Conservation (phyloP, 2,113 vertebrate species). For the Cinclus cinclus region DNA sequence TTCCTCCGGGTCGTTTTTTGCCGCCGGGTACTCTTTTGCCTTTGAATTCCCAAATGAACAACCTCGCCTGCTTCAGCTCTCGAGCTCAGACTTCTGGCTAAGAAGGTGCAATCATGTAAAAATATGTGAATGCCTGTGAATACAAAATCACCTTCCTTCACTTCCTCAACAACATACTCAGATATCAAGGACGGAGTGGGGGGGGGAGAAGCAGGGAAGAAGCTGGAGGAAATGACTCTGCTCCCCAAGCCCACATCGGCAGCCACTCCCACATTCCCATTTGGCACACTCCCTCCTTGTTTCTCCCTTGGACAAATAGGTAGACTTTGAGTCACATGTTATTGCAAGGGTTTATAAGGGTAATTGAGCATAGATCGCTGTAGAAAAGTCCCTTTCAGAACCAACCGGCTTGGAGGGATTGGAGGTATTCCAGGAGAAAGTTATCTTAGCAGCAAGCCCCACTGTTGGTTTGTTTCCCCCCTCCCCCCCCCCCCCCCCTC, state of each 20-base stretch:
- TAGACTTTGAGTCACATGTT: conserved; percentile 49
- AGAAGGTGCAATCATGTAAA: neutral
- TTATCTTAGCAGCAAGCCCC: neutral
- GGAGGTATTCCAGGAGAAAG: neutral
- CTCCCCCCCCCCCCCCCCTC: neutral
- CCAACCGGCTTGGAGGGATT: neutral
- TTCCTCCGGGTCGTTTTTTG: neutral
- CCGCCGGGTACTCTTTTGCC: neutral
- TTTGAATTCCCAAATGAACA: neutral
- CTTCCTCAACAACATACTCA: neutral
- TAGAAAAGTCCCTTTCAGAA: conserved; percentile 17
- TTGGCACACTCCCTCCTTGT: conserved; percentile 10
- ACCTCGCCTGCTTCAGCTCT: neutral
- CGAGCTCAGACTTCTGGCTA: neutral
- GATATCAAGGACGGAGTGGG: neutral
- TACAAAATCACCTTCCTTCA: neutral
- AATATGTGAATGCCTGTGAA: neutral
- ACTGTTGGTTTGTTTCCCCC: neutral
- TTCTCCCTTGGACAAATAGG: conserved; percentile 22
- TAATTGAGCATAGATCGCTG: neutral
- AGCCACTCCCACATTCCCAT: conserved; percentile 45
- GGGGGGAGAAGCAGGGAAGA: neutral
- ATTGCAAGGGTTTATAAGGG: conserved; percentile 21
- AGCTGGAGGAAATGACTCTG: neutral
- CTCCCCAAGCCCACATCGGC: neutral